phyloP scores from a whole-genome alignment of 2,797 vertebrate genomes.

The Esox lucius region DNA sequence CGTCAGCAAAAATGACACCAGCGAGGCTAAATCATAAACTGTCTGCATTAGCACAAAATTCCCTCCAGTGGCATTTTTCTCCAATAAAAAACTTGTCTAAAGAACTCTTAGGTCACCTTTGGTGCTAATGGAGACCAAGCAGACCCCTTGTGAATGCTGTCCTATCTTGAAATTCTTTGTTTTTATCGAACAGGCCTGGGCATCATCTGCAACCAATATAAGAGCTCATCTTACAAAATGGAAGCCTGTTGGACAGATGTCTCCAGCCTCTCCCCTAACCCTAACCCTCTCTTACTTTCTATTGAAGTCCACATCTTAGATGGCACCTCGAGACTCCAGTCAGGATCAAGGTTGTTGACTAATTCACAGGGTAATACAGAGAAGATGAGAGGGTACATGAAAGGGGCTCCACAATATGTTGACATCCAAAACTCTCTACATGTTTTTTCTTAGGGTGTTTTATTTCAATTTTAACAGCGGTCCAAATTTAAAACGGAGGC shows the following conservation, averaged over 20 bases:
- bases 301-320: slow-evolving; percentile 73
- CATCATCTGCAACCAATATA: slow-evolving; percentile 83
- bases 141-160: slow-evolving; percentile 65
- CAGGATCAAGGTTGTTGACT: slow-evolving; percentile 74
- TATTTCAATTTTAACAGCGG: slow-evolving; percentile 63
- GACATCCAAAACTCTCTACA: slow-evolving; percentile 55
- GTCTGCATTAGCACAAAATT: slow-evolving; percentile 51
- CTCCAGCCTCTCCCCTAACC: slow-evolving; percentile 60
- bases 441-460: slow-evolving; percentile 40
- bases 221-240: slow-evolving; percentile 71
- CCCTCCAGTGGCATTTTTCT: not conserved
- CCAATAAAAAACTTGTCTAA: slow-evolving; percentile 43
- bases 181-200: slow-evolving; percentile 68
- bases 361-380: slow-evolving; percentile 63
- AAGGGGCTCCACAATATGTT: slow-evolving; percentile 53
- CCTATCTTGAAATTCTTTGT: slow-evolving; percentile 74
- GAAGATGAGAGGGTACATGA: slow-evolving; percentile 62
- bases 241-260: slow-evolving; percentile 81
- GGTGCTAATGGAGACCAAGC: slow-evolving; percentile 45
- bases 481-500: slow-evolving; percentile 53
- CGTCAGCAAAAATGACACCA: not conserved
- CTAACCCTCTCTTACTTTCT: slow-evolving; percentile 49
- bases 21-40: slow-evolving; percentile 35
- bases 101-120: slow-evolving; percentile 52
- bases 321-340: slow-evolving; percentile 75